Percentiles rank a stretch among this genome's conserved stretches.
These are phyloP conservation scores for Drosophila trichaetosa DNA, from an alignment of 2,888 invertebrate species.

Conservation along the genomic window DNA sequence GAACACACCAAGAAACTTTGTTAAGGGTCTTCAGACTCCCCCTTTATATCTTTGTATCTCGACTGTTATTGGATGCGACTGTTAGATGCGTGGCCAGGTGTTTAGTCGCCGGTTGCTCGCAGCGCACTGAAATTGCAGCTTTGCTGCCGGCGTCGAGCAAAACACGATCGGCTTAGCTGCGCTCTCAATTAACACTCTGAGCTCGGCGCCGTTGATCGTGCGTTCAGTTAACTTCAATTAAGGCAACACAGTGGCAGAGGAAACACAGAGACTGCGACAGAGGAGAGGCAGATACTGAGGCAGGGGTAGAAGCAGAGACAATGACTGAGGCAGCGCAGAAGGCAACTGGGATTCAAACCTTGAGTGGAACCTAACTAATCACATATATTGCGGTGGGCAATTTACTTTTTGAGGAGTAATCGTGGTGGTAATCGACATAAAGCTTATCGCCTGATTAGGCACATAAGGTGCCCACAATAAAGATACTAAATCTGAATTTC, in stretches of 20 bases:
- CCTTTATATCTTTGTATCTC: slow-evolving; percentile 5
- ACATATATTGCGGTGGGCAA: slow-evolving; percentile 27
- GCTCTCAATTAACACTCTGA: slow-evolving; percentile 14
- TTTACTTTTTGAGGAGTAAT: slow-evolving; percentile 47
- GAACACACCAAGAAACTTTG: slow-evolving; percentile 66
- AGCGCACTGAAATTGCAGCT: slow-evolving; percentile 68
- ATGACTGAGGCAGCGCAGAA: slow-evolving; percentile 5
- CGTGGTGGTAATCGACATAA: slow-evolving; percentile 69
- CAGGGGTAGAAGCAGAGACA: not conserved
- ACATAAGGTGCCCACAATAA: slow-evolving; percentile 56
- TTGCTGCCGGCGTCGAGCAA: slow-evolving; percentile 49
- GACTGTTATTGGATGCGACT: slow-evolving; percentile 1
- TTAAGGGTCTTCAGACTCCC: slow-evolving; percentile 36
- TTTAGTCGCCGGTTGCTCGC: slow-evolving; percentile 71
- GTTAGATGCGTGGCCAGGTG: slow-evolving; percentile 62
- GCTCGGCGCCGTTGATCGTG: slow-evolving; percentile 36
- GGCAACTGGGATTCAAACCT: slow-evolving; percentile 43
- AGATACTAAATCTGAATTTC: slow-evolving; percentile 60
- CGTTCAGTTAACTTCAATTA: slow-evolving; percentile 67
- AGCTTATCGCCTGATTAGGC: slow-evolving; percentile 75
- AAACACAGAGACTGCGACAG: not conserved
- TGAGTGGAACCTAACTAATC: slow-evolving; percentile 38
- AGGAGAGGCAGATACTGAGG: not conserved
- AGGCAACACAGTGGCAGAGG: slow-evolving; percentile 28
- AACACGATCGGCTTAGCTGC: slow-evolving; percentile 44